Evolutionary conservation across 2,888 invertebrate genomes (phyloP).

Genomic region (Agapostemon virescens): DNA sequence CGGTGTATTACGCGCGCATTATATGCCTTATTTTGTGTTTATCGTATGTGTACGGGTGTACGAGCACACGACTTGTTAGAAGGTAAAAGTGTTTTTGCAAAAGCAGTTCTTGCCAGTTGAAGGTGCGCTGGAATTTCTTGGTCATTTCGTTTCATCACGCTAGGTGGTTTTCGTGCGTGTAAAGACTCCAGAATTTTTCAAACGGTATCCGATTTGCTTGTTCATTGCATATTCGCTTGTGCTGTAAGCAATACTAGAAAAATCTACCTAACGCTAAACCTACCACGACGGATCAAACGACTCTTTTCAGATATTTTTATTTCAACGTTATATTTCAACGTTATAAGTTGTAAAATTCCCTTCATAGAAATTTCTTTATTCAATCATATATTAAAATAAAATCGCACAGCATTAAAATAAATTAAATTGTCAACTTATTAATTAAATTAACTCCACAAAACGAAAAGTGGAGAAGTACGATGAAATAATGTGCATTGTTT

Average conservation of each 20-base stretch:
- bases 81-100: slow-evolving; percentile 38
- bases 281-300: too few relatives aligned
- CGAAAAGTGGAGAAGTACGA: too few relatives aligned
- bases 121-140: slow-evolving; percentile 21
- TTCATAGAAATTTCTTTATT: too few relatives aligned
- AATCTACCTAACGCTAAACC: too few relatives aligned
- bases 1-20: slow-evolving; percentile 26
- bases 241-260: not conserved
- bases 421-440: too few relatives aligned
- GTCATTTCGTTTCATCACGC: slow-evolving; percentile 23
- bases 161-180: slow-evolving; percentile 14
- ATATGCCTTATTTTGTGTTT: slow-evolving; percentile 22
- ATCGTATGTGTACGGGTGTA: slow-evolving; percentile 11
- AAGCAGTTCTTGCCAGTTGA: slow-evolving; percentile 15
- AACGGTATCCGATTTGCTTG: not conserved
- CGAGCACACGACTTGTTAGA: slow-evolving; percentile 11
- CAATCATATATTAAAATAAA: too few relatives aligned
- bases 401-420: too few relatives aligned
- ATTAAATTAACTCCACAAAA: too few relatives aligned
- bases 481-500: too few relatives aligned
- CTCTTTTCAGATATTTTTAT: too few relatives aligned
- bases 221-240: not conserved
- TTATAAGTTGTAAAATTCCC: too few relatives aligned
- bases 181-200: not conserved
- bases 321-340: too few relatives aligned